Evolutionary conservation across 2,888 invertebrate genomes (phyloP).

Genomic region (Pandemis cinnamomeana): DNA sequence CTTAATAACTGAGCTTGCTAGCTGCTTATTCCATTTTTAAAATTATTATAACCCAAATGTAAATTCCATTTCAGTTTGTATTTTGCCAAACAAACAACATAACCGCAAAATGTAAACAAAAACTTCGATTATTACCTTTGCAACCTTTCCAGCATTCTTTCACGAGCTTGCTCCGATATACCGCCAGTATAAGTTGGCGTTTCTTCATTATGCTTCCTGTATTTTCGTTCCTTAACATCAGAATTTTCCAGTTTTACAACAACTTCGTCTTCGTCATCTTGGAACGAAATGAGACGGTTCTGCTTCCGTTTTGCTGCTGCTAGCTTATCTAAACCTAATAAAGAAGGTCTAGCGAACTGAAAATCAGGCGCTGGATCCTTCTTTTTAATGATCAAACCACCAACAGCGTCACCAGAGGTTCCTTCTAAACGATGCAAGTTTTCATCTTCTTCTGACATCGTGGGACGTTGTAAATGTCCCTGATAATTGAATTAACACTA

Average conservation of each 20-base stretch:
- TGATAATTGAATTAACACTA: neutral
- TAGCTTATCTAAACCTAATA: conserved; percentile 93
- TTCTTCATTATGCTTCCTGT: conserved; percentile 92
- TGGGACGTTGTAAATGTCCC: conserved; percentile 20
- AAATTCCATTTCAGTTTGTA: neutral
- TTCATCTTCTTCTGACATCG: conserved; percentile 81
- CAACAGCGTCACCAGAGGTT: conserved; percentile 85
- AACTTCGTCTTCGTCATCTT: conserved; percentile 71
- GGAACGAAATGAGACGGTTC: conserved; percentile 88
- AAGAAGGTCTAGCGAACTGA: conserved; percentile 90
- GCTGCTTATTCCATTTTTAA: neutral
- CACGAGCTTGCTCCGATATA: conserved; percentile 91
- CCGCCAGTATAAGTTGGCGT: conserved; percentile 98
- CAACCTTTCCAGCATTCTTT: conserved; percentile 88
- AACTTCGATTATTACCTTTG: conserved; percentile 63
- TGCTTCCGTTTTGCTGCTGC: conserved; percentile 91
- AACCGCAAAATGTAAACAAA: conserved; percentile 34
- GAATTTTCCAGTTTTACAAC: conserved; percentile 56
- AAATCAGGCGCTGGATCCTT: conserved; percentile 85
- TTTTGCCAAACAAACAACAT: conserved; percentile 31
- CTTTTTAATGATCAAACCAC: conserved; percentile 89
- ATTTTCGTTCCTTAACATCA: conserved; percentile 84
- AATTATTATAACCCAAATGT: neutral
- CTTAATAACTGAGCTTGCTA: neutral
- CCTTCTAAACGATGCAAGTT: conserved; percentile 90